phyloP scores from a whole-genome alignment of 2,797 vertebrate genomes.

The Anguilla pacifica region DNA sequence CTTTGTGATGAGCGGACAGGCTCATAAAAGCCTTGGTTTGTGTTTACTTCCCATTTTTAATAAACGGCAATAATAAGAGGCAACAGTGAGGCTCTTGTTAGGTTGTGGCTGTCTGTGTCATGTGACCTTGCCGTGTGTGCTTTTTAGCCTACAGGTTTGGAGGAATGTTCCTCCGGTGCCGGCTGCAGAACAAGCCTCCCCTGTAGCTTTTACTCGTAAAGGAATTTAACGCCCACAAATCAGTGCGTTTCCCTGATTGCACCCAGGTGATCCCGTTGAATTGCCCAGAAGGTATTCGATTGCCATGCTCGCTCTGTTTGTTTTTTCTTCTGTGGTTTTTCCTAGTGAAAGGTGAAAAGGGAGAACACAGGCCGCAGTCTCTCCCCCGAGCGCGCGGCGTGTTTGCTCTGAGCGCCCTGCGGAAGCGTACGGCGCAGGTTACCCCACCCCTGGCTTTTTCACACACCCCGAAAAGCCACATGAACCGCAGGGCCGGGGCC shows the following conservation, averaged over 20 bases:
- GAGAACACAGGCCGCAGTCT: neutral
- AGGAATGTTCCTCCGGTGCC: neutral
- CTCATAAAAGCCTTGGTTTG: neutral
- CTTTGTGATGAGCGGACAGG: neutral
- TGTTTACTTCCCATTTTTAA: neutral
- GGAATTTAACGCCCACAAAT: neutral
- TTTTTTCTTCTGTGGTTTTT: neutral
- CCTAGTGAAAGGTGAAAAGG: neutral
- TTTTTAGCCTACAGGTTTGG: no score
- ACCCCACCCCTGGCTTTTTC: neutral
- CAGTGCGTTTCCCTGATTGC: neutral
- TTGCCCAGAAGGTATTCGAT: neutral
- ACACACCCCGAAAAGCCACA: neutral
- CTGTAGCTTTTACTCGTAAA: neutral
- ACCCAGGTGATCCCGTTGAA: constrained; percentile 3
- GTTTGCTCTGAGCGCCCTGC: neutral
- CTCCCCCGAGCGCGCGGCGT: neutral
- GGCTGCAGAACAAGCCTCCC: neutral
- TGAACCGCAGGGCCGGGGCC: no score
- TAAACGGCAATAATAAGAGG: neutral
- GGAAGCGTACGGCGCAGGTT: neutral
- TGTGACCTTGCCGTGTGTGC: neutral
- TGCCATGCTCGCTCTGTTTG: neutral
- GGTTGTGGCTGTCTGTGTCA: neutral
- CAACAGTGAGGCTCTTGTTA: neutral